Percentiles rank a stretch among this genome's conserved stretches.
These are phyloP conservation scores for Rhinoderma darwinii DNA, from an alignment of 2,113 vertebrate genomes.

Conservation along the genomic window DNA sequence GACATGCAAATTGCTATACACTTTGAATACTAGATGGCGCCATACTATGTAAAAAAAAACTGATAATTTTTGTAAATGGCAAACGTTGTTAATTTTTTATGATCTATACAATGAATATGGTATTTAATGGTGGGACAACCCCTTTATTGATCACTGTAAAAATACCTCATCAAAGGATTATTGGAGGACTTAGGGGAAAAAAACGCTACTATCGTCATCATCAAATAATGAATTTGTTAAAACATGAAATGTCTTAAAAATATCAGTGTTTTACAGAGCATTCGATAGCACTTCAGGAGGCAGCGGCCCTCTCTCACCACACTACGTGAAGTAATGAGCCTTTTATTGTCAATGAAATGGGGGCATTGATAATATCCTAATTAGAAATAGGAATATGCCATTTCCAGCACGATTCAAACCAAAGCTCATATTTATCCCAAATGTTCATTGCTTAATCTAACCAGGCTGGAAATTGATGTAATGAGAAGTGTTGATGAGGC, in stretches of 20 bases:
- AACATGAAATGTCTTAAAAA: background rate
- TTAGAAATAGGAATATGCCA: conserved; percentile 35
- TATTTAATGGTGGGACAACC: no score
- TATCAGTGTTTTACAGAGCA: background rate
- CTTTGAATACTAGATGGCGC: no score
- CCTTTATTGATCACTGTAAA: no score
- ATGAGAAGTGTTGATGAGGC: background rate
- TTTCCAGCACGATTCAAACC: conserved; percentile 16
- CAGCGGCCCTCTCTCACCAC: background rate
- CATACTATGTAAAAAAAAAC: no score
- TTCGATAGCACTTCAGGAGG: background rate
- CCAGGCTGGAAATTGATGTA: background rate
- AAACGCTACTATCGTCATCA: no score
- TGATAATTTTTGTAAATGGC: no score
- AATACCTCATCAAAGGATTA: no score
- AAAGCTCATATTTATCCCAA: conserved; percentile 18
- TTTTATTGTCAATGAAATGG: background rate
- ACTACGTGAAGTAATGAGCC: conserved; percentile 25
- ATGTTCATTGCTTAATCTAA: background rate
- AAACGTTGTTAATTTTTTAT: no score
- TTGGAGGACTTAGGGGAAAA: no score
- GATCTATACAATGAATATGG: no score
- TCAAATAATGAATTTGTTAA: background rate
- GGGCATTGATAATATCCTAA: background rate
- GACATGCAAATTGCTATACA: no score